A percentile compares a stretch with the other conserved stretches of the same genome.
phyloP scores from a whole-genome alignment of 2,888 invertebrate species.

The Escarpia spicata region DNA sequence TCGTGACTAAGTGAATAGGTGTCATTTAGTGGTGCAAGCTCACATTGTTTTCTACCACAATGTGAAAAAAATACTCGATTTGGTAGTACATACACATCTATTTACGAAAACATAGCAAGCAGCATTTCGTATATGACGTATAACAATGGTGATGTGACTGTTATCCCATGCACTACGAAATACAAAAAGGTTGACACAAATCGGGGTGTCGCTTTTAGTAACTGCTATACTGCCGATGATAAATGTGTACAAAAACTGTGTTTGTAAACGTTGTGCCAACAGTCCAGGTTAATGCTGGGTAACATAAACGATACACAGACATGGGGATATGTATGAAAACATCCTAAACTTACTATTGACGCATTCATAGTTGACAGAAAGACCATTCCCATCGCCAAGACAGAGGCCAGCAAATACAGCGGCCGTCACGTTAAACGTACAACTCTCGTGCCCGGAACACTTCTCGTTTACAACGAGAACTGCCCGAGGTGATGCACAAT shows the following conservation, averaged over 20 bases:
- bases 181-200: not conserved
- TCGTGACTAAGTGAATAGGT: not conserved
- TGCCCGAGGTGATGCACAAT: not conserved
- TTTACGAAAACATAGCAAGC: not conserved
- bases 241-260: not conserved
- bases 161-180: not conserved
- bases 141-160: not conserved
- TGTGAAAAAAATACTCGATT: not conserved
- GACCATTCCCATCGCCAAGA: not conserved
- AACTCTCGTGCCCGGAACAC: not conserved
- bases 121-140: not conserved
- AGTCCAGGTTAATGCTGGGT: not conserved
- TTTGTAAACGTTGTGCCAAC: not conserved
- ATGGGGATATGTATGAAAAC: not conserved
- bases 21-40: not conserved
- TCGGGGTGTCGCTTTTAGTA: too few relatives aligned
- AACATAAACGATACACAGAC: not conserved
- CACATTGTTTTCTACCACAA: not conserved
- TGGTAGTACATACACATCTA: not conserved
- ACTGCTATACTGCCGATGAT: not conserved
- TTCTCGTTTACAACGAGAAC: constrained; percentile 16
- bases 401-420: not conserved
- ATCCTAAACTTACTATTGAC: not conserved
- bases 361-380: constrained; percentile 1
- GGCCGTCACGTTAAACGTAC: not conserved